Evolutionary conservation across 1,140 invertebrate genomes (phyloP).

Genomic region (Monomorium pharaonis): DNA sequence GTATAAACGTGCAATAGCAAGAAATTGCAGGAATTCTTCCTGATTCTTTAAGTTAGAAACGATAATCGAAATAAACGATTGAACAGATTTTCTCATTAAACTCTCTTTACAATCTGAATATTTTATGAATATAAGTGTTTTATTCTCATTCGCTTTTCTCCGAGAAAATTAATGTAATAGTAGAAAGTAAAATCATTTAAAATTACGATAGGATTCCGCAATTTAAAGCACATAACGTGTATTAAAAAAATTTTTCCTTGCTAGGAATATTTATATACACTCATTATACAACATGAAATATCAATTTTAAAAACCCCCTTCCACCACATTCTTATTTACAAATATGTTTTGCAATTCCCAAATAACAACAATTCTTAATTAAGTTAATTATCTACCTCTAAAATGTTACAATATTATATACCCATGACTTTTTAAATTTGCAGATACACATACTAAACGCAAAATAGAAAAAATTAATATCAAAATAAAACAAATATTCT

Average conservation of each 20-base stretch:
- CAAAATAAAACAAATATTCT: too few relatives aligned
- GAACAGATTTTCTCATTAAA: slow-evolving; percentile 26
- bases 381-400: background rate
- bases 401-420: slow-evolving; percentile 7
- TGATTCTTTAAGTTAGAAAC: background rate
- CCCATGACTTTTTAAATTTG: background rate
- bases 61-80: slow-evolving; percentile 13
- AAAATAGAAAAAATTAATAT: too few relatives aligned
- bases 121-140: background rate
- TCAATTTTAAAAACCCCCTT: background rate
- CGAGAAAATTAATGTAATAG: background rate
- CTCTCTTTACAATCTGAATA: background rate
- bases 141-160: background rate
- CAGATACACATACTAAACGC: too few relatives aligned
- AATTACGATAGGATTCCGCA: background rate
- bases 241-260: background rate
- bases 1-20: background rate
- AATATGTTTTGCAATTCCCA: background rate
- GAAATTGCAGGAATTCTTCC: slow-evolving; percentile 11
- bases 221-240: background rate
- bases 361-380: background rate
- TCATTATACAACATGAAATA: background rate
- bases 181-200: background rate
- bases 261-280: background rate
- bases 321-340: background rate